phyloP scores from a whole-genome alignment of 2,113 vertebrate species.

The Carollia perspicillata region DNA sequence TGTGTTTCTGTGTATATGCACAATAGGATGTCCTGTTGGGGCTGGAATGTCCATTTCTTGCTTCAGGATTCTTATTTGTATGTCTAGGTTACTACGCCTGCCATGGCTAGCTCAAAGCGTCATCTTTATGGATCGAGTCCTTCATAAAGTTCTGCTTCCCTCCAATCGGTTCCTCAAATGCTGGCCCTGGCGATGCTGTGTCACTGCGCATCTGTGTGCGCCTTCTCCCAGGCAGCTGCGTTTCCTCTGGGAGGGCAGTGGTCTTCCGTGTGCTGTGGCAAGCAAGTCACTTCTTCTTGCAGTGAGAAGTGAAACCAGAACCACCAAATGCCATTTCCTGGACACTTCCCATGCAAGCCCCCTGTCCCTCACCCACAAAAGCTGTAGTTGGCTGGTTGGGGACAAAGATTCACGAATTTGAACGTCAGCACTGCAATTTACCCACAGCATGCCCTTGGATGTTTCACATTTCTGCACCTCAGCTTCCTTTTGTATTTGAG shows the following conservation, averaged over 20 bases:
- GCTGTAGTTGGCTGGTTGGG: neutral
- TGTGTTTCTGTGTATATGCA: neutral
- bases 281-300: conserved; percentile 74
- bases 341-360: conserved; percentile 48
- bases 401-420: neutral
- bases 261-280: conserved; percentile 62
- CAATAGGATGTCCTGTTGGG: neutral
- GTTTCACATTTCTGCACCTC: neutral
- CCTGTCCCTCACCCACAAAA: neutral
- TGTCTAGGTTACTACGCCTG: neutral
- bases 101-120: neutral
- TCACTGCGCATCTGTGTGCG: neutral
- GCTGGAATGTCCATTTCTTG: neutral
- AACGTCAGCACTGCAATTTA: neutral
- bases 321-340: conserved; percentile 58
- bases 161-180: neutral
- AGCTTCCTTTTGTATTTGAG: neutral
- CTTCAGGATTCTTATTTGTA: neutral
- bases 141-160: neutral
- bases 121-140: neutral
- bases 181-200: conserved; percentile 17
- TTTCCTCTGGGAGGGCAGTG: conserved; percentile 49
- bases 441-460: neutral
- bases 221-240: conserved; percentile 41
- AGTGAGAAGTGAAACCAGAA: conserved; percentile 74